These are phyloP conservation scores for Troides oblongomaculatus DNA, from an alignment of 2,888 invertebrate genomes.

Conservation along the genomic window DNA sequence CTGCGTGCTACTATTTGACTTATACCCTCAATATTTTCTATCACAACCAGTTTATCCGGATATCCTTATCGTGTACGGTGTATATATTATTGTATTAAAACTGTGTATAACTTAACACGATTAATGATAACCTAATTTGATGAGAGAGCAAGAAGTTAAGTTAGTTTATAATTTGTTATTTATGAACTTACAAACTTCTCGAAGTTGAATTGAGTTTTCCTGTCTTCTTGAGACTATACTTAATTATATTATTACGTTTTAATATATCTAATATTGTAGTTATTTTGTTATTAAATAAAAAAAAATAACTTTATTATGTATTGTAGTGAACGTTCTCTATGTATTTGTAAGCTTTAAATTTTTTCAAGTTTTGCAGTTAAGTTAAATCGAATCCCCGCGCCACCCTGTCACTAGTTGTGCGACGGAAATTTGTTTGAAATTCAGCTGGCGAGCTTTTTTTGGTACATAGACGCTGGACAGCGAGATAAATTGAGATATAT, in stretches of 20 bases:
- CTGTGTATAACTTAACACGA: no score
- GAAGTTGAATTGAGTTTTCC: not conserved
- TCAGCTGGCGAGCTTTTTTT: slow-evolving; percentile 21
- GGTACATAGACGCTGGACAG: slow-evolving; percentile 4
- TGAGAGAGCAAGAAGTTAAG: slow-evolving; percentile 2
- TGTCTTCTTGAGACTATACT: not conserved
- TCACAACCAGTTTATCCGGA: no score
- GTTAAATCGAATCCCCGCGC: slow-evolving; percentile 27
- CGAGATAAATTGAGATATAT: not conserved
- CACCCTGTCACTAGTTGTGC: slow-evolving; percentile 19
- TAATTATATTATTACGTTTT: no score
- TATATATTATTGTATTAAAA: no score
- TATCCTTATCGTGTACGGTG: no score
- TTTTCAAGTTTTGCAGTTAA: slow-evolving; percentile 24
- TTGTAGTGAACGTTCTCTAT: not conserved
- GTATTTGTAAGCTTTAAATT: slow-evolving; percentile 11
- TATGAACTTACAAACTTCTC: slow-evolving; percentile 13
- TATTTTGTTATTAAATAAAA: no score
- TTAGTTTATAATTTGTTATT: slow-evolving; percentile 24
- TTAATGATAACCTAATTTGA: not conserved
- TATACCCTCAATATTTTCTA: no score
- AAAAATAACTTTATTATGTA: not conserved
- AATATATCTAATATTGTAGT: no score
- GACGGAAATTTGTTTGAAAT: slow-evolving; percentile 26
- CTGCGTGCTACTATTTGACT: no score